Conservation (phyloP, 2,113 vertebrate species). For the Anguilla rostrata region DNA sequence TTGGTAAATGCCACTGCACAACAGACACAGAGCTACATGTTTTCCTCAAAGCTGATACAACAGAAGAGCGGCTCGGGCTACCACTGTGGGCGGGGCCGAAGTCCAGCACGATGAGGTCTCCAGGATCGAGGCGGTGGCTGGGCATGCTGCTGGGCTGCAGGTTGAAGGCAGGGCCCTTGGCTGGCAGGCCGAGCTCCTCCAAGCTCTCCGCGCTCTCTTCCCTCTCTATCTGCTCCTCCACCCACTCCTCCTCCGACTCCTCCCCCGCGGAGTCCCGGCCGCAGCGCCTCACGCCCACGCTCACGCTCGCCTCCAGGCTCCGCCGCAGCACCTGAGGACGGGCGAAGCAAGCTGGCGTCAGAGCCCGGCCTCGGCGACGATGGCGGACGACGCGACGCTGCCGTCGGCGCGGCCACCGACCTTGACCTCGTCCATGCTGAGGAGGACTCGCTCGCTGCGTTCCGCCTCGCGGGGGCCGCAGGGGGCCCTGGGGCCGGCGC, state of each 20-base stretch:
- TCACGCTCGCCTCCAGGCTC: constrained; percentile 71
- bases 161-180: constrained; percentile 26
- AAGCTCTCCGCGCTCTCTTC: constrained; percentile 68
- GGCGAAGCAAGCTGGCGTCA: background rate
- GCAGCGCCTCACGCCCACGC: constrained; percentile 59
- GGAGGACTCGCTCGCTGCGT: constrained; percentile 68
- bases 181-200: constrained; percentile 62
- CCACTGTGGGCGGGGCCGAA: constrained; percentile 75
- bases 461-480: constrained; percentile 50
- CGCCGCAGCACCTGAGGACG: constrained; percentile 74
- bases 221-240: constrained; percentile 73
- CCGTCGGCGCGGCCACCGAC: constrained; percentile 50
- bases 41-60: background rate
- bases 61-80: constrained; percentile 43
- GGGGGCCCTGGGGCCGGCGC: constrained; percentile 46
- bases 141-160: constrained; percentile 35
- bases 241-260: constrained; percentile 85
- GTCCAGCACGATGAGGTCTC: constrained; percentile 75
- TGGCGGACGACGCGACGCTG: background rate
- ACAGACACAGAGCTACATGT: background rate
- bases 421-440: constrained; percentile 76
- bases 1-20: background rate
- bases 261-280: constrained; percentile 71
- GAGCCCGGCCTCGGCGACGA: background rate
- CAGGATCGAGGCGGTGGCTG: constrained; percentile 51